Conservation (phyloP, 2,797 vertebrate genomes). For the Coranthus polyacanthus region DNA sequence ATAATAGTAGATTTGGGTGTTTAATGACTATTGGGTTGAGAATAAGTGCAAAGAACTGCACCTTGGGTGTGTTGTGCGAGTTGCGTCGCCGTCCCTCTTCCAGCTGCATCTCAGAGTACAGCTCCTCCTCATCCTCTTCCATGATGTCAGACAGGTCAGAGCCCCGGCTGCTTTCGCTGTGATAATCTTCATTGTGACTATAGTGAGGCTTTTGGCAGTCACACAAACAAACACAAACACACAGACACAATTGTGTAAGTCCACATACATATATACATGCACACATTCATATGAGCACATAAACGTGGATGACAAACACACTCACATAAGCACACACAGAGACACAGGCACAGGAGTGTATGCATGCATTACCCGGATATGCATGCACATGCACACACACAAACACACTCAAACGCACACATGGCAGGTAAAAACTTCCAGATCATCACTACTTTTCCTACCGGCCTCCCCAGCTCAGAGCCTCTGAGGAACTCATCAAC, state of each 20-base stretch:
- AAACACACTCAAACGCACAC: constrained; percentile 27
- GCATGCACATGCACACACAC: constrained; percentile 33
- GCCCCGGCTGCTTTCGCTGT: constrained; percentile 97
- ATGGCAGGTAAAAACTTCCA: constrained; percentile 11
- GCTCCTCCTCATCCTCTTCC: constrained; percentile 99
- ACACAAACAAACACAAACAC: constrained; percentile 76
- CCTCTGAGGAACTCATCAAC: constrained; percentile 97
- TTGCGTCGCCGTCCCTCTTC: constrained; percentile 93
- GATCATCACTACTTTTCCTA: constrained; percentile 70
- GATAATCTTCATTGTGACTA: constrained; percentile 94
- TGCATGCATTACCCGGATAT: constrained; percentile 13
- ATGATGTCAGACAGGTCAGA: constrained; percentile 98
- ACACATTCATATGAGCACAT: constrained; percentile 41
- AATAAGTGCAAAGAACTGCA: constrained; percentile 83
- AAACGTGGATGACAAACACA: constrained; percentile 11
- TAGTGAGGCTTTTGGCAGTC: constrained; percentile 88
- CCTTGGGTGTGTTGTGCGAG: constrained; percentile 94
- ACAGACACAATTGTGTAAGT: constrained; percentile 78
- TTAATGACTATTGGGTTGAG: constrained; percentile 60
- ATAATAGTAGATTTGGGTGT: constrained; percentile 55
- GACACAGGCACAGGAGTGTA: constrained; percentile 42
- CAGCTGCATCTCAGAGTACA: constrained; percentile 97
- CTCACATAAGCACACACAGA: constrained; percentile 14
- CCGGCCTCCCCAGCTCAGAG: constrained; percentile 94
- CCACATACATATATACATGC: constrained; percentile 65